Base-by-base conservation (phyloP, 2,113 vertebrate genomes). In the Tachysurus vachellii region DNA sequence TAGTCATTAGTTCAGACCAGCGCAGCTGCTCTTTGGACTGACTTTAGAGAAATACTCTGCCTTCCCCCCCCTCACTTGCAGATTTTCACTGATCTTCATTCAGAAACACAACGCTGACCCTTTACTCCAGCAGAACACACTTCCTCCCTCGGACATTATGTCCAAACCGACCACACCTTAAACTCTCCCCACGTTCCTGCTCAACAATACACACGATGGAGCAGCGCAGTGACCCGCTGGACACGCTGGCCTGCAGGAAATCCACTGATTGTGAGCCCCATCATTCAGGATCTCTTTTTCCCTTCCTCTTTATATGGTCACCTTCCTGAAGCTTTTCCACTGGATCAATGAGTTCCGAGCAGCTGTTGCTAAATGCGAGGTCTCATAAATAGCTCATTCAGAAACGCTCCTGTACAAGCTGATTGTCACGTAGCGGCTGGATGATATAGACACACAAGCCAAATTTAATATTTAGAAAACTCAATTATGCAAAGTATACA, bases 251-350 rank as follows among this genome's bases (percentile, higher is more conserved):
- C 66, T 66, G 87, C 79, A 93, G 93, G 93, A 94, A 93, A 88
- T 91, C 91, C 87, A 89, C 83, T 89, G 90, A 93, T 91, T 92
- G 91, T 91, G 82, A 83, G 88, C 68, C 76, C 85, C 80, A 86
- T 88, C 87, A 84, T 59, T 68, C 70, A 79, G 44, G 56, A 53
- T 53, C 31, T 85, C 73, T 83, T 75, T 62, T 84, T 82, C 26
- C 23, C 76, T 87, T 89, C 82, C 87, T 88, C 88, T 90, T 88
- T 89, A 91, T 92, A 89, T 90, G 91, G 89, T 85, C 88, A 86
- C 90, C 86, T 94, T 91, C 91, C 91, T 93, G 88, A 87, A 53
- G 75, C 59, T 23, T 44, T 50, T 42, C 64, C 47, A 82, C 42
- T 75, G 70, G 90, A 82, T 86, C 84, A 88, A 68, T 50, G 26